Evolutionary conservation across 2,113 vertebrate species (phyloP).

Genomic region (Dissostichus mawsoni): DNA sequence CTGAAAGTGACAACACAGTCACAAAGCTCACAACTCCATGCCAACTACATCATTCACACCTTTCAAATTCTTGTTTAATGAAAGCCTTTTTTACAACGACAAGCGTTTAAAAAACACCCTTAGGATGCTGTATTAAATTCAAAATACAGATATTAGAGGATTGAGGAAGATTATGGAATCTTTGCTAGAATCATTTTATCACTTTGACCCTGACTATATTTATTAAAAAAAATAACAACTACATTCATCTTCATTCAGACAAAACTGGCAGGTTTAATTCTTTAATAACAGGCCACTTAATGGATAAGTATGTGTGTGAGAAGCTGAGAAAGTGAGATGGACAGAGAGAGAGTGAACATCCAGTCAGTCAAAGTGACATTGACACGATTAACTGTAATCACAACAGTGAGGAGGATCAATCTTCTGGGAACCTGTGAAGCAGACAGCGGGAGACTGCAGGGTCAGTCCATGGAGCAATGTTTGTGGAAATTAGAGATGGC

Average conservation of each 20-base stretch:
- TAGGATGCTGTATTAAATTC: background rate
- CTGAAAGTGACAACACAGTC: slow-evolving; percentile 33
- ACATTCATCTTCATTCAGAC: background rate
- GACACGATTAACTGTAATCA: slow-evolving; percentile 19
- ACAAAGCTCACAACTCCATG: slow-evolving; percentile 29
- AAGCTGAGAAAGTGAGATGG: background rate
- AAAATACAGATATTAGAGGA: background rate
- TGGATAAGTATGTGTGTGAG: background rate
- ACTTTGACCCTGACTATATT: too few relatives aligned
- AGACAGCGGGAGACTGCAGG: slow-evolving; percentile 11
- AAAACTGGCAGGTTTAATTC: background rate
- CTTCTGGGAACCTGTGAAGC: slow-evolving; percentile 23
- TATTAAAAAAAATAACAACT: background rate
- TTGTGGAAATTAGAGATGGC: background rate
- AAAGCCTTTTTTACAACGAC: background rate
- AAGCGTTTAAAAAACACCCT: background rate
- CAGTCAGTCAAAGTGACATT: slow-evolving; percentile 14
- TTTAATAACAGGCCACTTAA: background rate
- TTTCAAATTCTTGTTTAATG: background rate
- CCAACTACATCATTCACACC: slow-evolving; percentile 11
- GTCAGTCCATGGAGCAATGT: background rate
- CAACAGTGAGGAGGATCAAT: background rate
- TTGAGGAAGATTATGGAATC: background rate
- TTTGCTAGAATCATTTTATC: background rate
- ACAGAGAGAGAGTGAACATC: background rate